Evolutionary conservation across 2,113 vertebrate genomes (phyloP).

Genomic region (Notothenia coriiceps): DNA sequence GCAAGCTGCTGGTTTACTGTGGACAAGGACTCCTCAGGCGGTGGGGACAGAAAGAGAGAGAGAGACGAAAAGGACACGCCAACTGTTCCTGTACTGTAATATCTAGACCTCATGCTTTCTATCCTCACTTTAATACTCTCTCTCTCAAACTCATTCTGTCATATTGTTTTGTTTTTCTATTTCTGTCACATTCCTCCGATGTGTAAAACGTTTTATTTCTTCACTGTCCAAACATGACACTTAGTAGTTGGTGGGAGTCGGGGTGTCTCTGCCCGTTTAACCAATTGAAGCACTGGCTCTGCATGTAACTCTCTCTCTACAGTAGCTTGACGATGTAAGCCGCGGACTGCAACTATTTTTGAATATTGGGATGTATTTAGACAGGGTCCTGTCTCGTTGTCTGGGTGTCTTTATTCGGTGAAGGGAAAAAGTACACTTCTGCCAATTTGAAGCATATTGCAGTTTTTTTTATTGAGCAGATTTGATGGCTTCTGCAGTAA

Average conservation of each 20-base stretch:
- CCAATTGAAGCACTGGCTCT: constrained; percentile 68
- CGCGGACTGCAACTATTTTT: constrained; percentile 75
- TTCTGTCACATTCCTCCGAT: constrained; percentile 47
- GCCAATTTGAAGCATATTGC: constrained; percentile 62
- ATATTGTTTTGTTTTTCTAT: constrained; percentile 20
- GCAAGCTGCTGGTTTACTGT: constrained; percentile 74
- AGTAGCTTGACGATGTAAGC: constrained; percentile 76
- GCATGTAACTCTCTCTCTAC: constrained; percentile 69
- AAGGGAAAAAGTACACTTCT: constrained; percentile 76
- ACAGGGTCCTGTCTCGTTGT: constrained; percentile 57
- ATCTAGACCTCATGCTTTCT: constrained; percentile 73
- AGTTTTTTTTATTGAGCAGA: constrained; percentile 49
- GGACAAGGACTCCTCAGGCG: constrained; percentile 79
- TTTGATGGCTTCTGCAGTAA: constrained; percentile 56
- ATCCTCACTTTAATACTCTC: constrained; percentile 50
- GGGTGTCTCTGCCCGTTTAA: constrained; percentile 37
- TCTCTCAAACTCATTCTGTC: constrained; percentile 42
- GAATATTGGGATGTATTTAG: constrained; percentile 60
- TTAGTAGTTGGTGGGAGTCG: constrained; percentile 52
- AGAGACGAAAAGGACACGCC: constrained; percentile 70
- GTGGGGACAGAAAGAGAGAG: constrained; percentile 64
- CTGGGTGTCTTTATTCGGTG: constrained; percentile 69
- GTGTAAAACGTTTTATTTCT: constrained; percentile 34
- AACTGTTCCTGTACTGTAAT: constrained; percentile 83
- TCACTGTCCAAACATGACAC: constrained; percentile 54